Conservation (phyloP, 1,140 invertebrate species). For the Helicorthomorpha holstii region DNA sequence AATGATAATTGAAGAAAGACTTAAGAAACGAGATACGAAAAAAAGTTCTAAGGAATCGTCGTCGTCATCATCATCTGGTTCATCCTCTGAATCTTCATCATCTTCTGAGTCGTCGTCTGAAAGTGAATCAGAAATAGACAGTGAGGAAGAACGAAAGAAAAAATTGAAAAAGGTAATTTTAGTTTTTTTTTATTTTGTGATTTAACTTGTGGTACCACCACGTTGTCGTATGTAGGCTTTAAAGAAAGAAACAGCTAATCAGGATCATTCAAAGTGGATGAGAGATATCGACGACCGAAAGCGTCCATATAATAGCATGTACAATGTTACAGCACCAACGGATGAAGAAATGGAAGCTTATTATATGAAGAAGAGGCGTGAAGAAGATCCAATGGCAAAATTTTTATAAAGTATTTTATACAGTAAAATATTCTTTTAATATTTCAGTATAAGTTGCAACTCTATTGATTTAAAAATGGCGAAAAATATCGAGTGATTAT, state of each 20-base stretch:
- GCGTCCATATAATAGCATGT: constrained; percentile 71
- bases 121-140: constrained; percentile 14
- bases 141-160: constrained; percentile 24
- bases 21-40: no score
- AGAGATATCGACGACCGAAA: constrained; percentile 70
- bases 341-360: constrained; percentile 89
- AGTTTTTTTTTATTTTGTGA: background rate
- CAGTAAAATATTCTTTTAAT: no score
- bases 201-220: background rate
- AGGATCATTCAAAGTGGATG: constrained; percentile 42
- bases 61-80: no score
- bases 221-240: constrained; percentile 32
- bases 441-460: no score
- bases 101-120: background rate
- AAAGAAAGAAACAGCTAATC: constrained; percentile 41
- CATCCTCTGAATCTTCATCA: constrained; percentile 6
- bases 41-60: no score
- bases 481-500: no score
- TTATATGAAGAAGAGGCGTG: constrained; percentile 59
- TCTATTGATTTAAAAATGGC: no score
- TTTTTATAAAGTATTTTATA: no score
- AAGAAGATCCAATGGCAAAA: constrained; percentile 75
- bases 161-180: constrained; percentile 22
- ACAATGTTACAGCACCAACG: constrained; percentile 59
- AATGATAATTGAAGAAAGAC: no score